Percentiles rank a stretch among this genome's conserved stretches.
Conservation (phyloP, 2,888 invertebrate species). For the Galeruca laticollis region DNA sequence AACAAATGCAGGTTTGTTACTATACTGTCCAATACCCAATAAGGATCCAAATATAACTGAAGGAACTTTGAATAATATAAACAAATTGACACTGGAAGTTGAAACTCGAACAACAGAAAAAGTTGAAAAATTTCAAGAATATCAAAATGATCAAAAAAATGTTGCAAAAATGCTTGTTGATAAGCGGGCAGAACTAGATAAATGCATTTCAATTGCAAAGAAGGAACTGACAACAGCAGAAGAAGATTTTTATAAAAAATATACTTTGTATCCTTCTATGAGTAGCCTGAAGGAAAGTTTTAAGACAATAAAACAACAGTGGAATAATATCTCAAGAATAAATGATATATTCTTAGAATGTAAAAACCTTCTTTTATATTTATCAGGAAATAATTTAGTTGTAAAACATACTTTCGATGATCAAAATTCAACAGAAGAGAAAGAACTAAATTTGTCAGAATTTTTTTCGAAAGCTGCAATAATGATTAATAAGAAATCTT, state of each 20-base stretch:
- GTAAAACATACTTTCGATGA: constrained; percentile 41
- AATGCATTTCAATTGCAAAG: constrained; percentile 43
- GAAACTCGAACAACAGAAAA: constrained; percentile 45
- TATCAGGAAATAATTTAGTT: constrained; percentile 45
- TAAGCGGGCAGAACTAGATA: constrained; percentile 45
- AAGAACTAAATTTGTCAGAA: constrained; percentile 47
- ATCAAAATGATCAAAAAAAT: constrained; percentile 43
- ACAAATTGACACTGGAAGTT: constrained; percentile 44
- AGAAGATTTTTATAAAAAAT: constrained; percentile 44
- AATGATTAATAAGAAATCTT: constrained; percentile 48
- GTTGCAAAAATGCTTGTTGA: constrained; percentile 44
- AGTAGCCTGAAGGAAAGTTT: constrained; percentile 49
- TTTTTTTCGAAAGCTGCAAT: constrained; percentile 45
- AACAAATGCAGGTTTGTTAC: constrained; percentile 35
- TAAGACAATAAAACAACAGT: constrained; percentile 41
- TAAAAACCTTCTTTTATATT: constrained; percentile 47
- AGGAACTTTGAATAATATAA: constrained; percentile 47
- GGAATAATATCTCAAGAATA: constrained; percentile 44
- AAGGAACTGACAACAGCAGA: constrained; percentile 33
- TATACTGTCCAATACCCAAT: constrained; percentile 40
- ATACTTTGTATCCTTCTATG: constrained; percentile 43
- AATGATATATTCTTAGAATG: constrained; percentile 48
- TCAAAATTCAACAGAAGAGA: constrained; percentile 38
- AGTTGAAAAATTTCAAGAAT: constrained; percentile 46
- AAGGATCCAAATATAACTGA: constrained; percentile 40